phyloP scores from a whole-genome alignment of 2,113 vertebrate species.

The Athene cunicularia region DNA sequence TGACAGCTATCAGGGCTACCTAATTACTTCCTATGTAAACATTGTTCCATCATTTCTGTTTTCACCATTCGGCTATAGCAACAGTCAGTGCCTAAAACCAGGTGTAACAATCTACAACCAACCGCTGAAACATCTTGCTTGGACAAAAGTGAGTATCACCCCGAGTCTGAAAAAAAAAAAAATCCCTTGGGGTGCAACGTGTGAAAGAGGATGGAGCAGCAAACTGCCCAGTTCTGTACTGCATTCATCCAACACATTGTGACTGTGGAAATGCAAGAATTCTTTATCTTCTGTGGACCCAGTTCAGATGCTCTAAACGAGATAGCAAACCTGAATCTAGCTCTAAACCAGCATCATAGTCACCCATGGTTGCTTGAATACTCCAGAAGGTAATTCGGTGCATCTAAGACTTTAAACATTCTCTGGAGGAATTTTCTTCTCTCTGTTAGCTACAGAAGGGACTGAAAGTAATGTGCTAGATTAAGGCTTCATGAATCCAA shows the following conservation, averaged over 20 bases:
- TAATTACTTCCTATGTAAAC: background rate
- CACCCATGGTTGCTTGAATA: background rate
- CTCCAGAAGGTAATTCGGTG: background rate
- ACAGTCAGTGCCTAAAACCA: background rate
- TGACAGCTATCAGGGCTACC: background rate
- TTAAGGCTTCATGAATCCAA: background rate
- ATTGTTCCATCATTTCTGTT: background rate
- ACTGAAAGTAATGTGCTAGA: background rate
- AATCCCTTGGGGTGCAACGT: background rate
- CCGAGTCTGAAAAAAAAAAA: background rate
- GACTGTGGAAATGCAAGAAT: rapidly evolving
- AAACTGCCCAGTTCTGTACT: background rate
- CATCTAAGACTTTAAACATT: background rate
- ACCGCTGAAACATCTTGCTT: background rate
- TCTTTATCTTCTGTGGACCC: background rate
- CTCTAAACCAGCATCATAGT: background rate
- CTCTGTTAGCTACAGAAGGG: background rate
- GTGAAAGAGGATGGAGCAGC: background rate
- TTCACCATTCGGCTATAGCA: background rate
- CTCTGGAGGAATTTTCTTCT: background rate
- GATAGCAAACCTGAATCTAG: background rate
- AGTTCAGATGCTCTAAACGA: background rate
- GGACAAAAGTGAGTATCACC: background rate
- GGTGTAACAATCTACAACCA: background rate
- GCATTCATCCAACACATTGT: background rate